Evolutionary conservation across 2,113 vertebrate species (phyloP), one percentile per base, ranked within the genome.

Genomic region (Stigmatopora argus): DNA sequence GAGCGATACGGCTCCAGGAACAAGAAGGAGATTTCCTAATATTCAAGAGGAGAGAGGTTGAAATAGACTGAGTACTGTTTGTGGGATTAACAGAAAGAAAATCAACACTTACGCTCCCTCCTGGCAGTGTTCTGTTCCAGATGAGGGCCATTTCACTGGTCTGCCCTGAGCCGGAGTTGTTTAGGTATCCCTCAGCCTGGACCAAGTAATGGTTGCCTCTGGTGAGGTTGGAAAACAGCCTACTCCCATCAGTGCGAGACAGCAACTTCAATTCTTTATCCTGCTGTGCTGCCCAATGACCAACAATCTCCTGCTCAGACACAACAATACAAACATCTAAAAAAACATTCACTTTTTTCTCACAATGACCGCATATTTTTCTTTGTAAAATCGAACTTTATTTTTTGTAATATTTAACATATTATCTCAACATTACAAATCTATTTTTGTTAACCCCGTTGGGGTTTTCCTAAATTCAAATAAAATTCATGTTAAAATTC

Each of bases 1-100:
- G 94, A 95, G 31, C 92, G 94, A 78, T 90, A 94, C 0, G 95
- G 95, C 81, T 96, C 95, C 87, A 94, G 65, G 81, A 96, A 96
- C 55, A 96, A 88, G 86, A 94, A 95, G 53, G 93, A 95, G 81
- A 96, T 95, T 88, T 95, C 94, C 94, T 95, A 61, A 23, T 62
- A 34, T 61, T 45, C n/a, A 61, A 19, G 6, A 44, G 19, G 48
- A 4, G 14, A 55, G 44, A 52, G 38, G 15, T 7, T 9, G 6
- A 41, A 41, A 8, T 41, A 41, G 4, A 56, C 17, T 1, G 57
- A 18, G 12, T 65, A 23, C 15, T 18, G 26, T 55, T 4, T 1
- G 5, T 5, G 17, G 18, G 48, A 51, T 19, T 4, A 26, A 64
- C 10, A 35, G 48, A 5, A n/a, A 12, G 26, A 18, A 17, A 34